phyloP scores from a whole-genome alignment of 2,797 vertebrate genomes.

The Uromys caudimaculatus region DNA sequence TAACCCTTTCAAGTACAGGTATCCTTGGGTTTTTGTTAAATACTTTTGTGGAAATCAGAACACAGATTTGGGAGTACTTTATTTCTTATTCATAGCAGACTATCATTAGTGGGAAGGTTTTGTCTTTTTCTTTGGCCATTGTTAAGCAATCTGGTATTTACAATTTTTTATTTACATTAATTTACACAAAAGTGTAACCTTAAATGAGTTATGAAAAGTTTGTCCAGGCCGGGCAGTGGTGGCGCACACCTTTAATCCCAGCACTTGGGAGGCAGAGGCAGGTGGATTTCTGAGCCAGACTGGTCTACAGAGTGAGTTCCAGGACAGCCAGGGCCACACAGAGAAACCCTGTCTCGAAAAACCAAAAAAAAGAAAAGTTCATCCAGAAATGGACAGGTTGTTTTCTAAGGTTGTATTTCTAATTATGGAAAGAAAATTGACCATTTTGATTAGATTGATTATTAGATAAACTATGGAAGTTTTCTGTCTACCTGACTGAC shows the following conservation, averaged over 20 bases:
- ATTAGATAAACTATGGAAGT: slow-evolving; percentile 52
- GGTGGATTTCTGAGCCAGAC: too few species aligned
- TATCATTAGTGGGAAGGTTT: slow-evolving; percentile 39
- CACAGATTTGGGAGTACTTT: slow-evolving; percentile 8
- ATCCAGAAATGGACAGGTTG: background rate
- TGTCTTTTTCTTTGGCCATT: slow-evolving; percentile 28
- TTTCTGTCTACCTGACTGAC: slow-evolving; percentile 49
- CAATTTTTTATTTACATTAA: background rate
- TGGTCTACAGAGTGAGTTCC: too few species aligned
- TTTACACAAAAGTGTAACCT: slow-evolving; percentile 46
- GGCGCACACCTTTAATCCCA: too few species aligned
- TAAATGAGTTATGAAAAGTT: slow-evolving; percentile 47
- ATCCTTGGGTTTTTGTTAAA: background rate
- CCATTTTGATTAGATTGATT: slow-evolving; percentile 30
- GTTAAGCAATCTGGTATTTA: slow-evolving; percentile 8
- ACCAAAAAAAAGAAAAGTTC: too few species aligned
- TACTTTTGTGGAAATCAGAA: slow-evolving; percentile 29
- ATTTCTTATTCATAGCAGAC: slow-evolving; percentile 13
- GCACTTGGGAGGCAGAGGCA: too few species aligned
- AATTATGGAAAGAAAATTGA: slow-evolving; percentile 58
- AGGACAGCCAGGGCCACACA: too few species aligned
- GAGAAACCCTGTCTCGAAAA: too few species aligned
- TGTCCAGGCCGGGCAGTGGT: too few species aligned
- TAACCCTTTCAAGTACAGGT: slow-evolving; percentile 13
- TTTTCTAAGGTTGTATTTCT: slow-evolving; percentile 39